Conservation (phyloP, 2,888 invertebrate genomes). For the Xestoiulus laeticollis region DNA sequence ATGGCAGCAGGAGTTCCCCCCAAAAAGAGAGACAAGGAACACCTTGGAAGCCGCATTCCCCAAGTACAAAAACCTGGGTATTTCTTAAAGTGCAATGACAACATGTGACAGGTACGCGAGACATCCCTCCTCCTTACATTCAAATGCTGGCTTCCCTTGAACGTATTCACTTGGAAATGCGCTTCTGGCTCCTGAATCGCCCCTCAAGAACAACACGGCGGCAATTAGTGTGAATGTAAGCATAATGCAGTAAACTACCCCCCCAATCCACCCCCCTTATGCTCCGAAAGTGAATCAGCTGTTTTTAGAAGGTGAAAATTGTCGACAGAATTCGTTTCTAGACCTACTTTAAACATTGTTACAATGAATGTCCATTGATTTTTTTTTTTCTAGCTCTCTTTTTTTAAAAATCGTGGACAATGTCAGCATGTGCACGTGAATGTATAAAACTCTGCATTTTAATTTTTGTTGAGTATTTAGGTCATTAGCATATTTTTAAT, state of each 20-base stretch:
- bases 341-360: slow-evolving; percentile 27
- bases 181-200: slow-evolving; percentile 16
- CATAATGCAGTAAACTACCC: slow-evolving; percentile 11
- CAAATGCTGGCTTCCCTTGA: slow-evolving; percentile 27
- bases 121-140: background rate
- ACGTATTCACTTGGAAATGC: background rate
- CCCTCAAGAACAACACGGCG: slow-evolving; percentile 15
- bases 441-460: background rate
- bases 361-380: slow-evolving; percentile 31
- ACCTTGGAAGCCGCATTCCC: slow-evolving; percentile 43
- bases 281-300: slow-evolving; percentile 24
- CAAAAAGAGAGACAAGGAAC: slow-evolving; percentile 37
- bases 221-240: slow-evolving; percentile 37
- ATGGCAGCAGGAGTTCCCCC: slow-evolving; percentile 30
- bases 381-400: background rate
- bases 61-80: background rate
- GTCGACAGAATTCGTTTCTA: slow-evolving; percentile 10
- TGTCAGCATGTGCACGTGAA: background rate
- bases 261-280: slow-evolving; percentile 13
- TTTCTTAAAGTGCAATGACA: slow-evolving; percentile 28
- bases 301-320: slow-evolving; percentile 36
- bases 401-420: slow-evolving; percentile 8
- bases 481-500: slow-evolving; percentile 37
- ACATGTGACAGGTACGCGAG: slow-evolving; percentile 33
- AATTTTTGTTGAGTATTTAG: background rate